Percentiles rank a stretch among this genome's conserved stretches.
phyloP scores from a whole-genome alignment of 2,797 vertebrate genomes.

The Borostomias antarcticus region DNA sequence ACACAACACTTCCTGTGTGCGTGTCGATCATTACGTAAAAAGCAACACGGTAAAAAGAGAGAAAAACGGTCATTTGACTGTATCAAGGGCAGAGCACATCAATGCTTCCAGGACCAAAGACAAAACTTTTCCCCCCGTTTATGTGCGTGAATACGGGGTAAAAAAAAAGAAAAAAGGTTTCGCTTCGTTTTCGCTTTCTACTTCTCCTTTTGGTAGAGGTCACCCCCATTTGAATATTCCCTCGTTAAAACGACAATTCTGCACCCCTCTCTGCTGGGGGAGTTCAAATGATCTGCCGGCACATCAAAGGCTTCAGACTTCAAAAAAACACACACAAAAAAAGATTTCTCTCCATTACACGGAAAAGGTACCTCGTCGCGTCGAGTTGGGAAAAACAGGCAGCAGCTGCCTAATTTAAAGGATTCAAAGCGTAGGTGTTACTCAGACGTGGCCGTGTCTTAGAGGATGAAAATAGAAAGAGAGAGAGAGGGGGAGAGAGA shows the following conservation, averaged over 20 bases:
- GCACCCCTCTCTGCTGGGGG: conserved; percentile 1
- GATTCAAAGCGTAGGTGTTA: conserved; percentile 73
- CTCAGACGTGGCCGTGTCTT: conserved; percentile 70
- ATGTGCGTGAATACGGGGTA: neutral
- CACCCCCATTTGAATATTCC: conserved; percentile 31
- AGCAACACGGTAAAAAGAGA: neutral
- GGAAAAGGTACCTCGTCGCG: conserved; percentile 48
- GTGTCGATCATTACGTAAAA: neutral
- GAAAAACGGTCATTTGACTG: neutral
- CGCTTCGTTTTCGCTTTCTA: neutral
- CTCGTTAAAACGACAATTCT: conserved; percentile 19
- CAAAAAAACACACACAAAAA: conserved; percentile 26
- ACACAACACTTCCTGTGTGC: neutral
- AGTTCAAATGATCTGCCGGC: conserved; percentile 24
- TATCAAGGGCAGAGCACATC: conserved; percentile 2
- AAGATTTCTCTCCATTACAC: conserved; percentile 34
- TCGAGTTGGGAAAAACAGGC: conserved; percentile 69
- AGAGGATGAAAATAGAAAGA: conserved; percentile 62
- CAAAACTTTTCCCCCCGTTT: neutral
- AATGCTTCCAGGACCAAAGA: neutral
- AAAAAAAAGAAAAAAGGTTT: neutral
- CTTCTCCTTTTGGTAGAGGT: conserved; percentile 19
- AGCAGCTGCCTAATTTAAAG: conserved; percentile 70
- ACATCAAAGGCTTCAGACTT: conserved; percentile 31
- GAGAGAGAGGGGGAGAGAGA: neutral